These are phyloP conservation scores for Pseudococcus jackbeardsleyi DNA, from an alignment of 2,888 invertebrate genomes.

Conservation along the genomic window DNA sequence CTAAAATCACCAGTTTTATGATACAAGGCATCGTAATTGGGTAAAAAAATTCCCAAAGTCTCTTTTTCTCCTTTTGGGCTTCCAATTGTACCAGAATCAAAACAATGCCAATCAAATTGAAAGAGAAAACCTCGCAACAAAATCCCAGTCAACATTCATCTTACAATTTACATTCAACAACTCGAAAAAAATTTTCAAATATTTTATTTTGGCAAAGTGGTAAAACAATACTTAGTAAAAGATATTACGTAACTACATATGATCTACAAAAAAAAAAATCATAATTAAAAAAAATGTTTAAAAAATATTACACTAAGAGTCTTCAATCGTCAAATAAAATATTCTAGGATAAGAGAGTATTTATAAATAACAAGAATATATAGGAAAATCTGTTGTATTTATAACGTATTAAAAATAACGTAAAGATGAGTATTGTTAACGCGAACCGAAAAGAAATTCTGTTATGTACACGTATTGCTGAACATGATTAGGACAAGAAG, in stretches of 20 bases:
- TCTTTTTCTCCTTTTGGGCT: too few relatives aligned
- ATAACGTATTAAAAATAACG: conserved; percentile 42
- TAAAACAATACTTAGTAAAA: conserved; percentile 60
- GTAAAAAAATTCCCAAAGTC: too few relatives aligned
- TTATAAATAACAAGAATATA: conserved; percentile 58
- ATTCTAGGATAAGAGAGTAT: conserved; percentile 53
- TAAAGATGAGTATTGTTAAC: conserved; percentile 31
- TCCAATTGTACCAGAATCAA: too few relatives aligned
- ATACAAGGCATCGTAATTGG: too few relatives aligned
- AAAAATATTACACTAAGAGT: conserved; percentile 53
- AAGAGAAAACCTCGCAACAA: too few relatives aligned
- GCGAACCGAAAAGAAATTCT: conserved; percentile 21
- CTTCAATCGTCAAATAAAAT: conserved; percentile 45
- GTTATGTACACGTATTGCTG: conserved; percentile 52
- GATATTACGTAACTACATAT: conserved; percentile 54
- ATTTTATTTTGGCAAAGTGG: conserved; percentile 61
- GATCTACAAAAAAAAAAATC: conserved; percentile 58
- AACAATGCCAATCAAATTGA: too few relatives aligned
- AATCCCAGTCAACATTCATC: too few relatives aligned
- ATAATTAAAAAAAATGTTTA: conserved; percentile 36
- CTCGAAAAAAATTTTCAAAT: neutral
- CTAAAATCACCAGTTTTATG: too few relatives aligned
- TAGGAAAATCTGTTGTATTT: conserved; percentile 31
- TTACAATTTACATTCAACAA: too few relatives aligned
- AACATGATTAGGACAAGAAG: conserved; percentile 40